A percentile compares a stretch with the other conserved stretches of the same genome.
Evolutionary conservation across 2,797 vertebrate genomes (phyloP).

Genomic region (Gymnocypris eckloni): DNA sequence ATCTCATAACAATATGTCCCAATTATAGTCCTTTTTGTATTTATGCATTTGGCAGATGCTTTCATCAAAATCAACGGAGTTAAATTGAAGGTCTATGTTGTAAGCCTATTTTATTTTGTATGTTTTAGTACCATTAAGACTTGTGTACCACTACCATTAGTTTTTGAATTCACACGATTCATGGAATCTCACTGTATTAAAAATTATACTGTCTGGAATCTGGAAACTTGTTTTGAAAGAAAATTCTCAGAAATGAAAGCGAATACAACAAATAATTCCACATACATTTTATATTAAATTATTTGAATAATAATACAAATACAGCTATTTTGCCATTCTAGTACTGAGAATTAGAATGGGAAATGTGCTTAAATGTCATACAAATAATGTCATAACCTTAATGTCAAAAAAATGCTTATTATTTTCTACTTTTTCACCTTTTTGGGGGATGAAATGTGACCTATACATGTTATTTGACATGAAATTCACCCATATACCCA

Average conservation of each 20-base stretch:
- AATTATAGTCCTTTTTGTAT: background rate
- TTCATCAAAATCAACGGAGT: background rate
- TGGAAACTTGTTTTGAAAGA: rapidly evolving
- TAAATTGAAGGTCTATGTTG: too few relatives aligned
- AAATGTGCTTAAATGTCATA: background rate
- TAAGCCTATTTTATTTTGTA: too few relatives aligned
- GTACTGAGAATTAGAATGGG: background rate
- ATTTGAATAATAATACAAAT: background rate
- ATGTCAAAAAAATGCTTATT: background rate
- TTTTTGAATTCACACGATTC: background rate
- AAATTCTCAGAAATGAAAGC: background rate
- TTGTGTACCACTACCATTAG: background rate
- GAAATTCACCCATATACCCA: background rate
- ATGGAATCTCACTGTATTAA: background rate
- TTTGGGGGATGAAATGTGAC: background rate
- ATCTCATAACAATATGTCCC: background rate
- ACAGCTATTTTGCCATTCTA: background rate
- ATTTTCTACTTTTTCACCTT: background rate
- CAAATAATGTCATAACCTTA: background rate
- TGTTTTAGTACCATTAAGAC: background rate
- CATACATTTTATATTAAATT: background rate
- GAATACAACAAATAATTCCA: background rate
- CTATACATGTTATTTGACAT: background rate
- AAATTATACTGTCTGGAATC: background rate
- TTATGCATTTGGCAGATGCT: background rate